A percentile compares a stretch with the other conserved stretches of the same genome.
These are phyloP conservation scores for Scaptomyza graminum DNA, from an alignment of 1,140 invertebrate genomes.

Conservation along the genomic window DNA sequence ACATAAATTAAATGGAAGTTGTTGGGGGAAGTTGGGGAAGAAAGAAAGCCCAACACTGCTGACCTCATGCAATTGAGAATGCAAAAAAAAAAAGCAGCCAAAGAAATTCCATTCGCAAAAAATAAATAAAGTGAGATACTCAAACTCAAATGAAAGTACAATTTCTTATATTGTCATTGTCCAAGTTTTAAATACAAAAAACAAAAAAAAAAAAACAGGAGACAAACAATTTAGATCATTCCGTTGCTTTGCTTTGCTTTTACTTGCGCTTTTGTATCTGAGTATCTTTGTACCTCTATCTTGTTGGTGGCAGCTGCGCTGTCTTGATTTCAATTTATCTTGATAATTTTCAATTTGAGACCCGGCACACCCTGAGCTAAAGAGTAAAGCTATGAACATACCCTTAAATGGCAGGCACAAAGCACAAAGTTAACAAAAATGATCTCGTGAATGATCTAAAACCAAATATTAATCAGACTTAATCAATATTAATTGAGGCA, in stretches of 20 bases:
- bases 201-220: constrained; percentile 28
- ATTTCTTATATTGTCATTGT: constrained; percentile 66
- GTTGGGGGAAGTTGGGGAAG: constrained; percentile 58
- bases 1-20: constrained; percentile 41
- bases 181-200: constrained; percentile 50
- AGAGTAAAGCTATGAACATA: constrained; percentile 11
- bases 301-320: constrained; percentile 43
- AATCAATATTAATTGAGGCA: too few relatives aligned
- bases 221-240: constrained; percentile 60
- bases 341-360: constrained; percentile 74
- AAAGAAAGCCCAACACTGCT: constrained; percentile 55
- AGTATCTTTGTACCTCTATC: constrained; percentile 32
- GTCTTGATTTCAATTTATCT: constrained; percentile 74
- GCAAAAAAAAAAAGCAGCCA: constrained; percentile 12
- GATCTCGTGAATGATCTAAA: too few relatives aligned
- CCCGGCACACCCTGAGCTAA: constrained; percentile 29
- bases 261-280: constrained; percentile 59
- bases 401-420: not conserved
- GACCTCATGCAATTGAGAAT: constrained; percentile 64
- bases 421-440: not conserved
- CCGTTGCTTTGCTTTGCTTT: too few relatives aligned
- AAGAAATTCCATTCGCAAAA: constrained; percentile 42
- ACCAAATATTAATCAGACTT: too few relatives aligned
- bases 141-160: constrained; percentile 64
- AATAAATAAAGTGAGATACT: constrained; percentile 34